Percentiles rank a stretch among this genome's conserved stretches.
phyloP scores from a whole-genome alignment of 2,113 vertebrate genomes.

The Esox niger region DNA sequence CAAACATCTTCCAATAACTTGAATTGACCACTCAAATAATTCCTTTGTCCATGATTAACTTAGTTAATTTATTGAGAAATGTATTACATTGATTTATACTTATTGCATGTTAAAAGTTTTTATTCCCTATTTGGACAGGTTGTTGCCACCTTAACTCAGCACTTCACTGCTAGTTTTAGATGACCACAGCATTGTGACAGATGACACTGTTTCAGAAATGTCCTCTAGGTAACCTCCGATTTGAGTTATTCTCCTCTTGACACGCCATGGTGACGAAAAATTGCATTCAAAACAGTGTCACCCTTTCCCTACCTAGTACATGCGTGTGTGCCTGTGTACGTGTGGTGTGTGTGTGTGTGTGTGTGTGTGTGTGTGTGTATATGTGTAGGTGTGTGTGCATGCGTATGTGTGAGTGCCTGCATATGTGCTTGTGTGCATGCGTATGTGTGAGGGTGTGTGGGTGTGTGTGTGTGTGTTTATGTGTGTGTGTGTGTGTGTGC shows the following conservation, averaged over 20 bases:
- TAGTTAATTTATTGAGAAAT: no score
- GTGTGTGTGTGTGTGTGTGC: neutral
- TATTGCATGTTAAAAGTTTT: neutral
- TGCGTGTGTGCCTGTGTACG: neutral
- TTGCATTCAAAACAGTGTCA: no score
- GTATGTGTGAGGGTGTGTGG: neutral
- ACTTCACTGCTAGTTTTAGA: conserved; percentile 48
- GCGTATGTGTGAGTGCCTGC: no score
- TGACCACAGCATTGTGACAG: conserved; percentile 46
- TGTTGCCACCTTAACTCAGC: neutral
- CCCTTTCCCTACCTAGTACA: no score
- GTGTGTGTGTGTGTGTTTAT: neutral
- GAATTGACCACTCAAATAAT: no score
- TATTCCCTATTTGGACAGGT: conserved; percentile 12
- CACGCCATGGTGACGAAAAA: conserved; percentile 37
- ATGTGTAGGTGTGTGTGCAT: no score
- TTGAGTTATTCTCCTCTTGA: conserved; percentile 52
- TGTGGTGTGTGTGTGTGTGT: no score
- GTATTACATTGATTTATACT: neutral
- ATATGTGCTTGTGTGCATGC: no score
- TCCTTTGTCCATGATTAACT: no score
- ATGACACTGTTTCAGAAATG: conserved; percentile 50
- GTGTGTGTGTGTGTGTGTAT: no score
- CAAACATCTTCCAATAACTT: no score
- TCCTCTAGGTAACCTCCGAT: conserved; percentile 31